Base-by-base conservation (phyloP, 2,888 invertebrate genomes). In the Cenopis cana region DNA sequence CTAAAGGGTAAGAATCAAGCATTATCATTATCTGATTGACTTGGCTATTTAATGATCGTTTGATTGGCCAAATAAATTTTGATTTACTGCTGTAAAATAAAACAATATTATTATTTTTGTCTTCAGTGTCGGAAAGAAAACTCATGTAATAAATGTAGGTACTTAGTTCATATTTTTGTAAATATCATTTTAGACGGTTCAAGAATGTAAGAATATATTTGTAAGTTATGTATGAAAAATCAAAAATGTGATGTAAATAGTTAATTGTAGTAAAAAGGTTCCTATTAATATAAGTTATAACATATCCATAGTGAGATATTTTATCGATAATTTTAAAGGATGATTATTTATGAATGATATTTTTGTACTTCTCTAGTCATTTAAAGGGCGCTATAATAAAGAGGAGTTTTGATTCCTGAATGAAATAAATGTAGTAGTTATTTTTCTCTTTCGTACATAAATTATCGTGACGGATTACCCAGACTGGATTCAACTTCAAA, bases 281-380 rank as follows among this genome's bases (percentile, higher is more conserved):
- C 46, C 38, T 68, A 74, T 72, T 74, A 69, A 60, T 66, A 74
- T 76, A 73, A 74, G 73, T 69, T 75, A 69, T 75, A 38, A 62
- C 57, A 55, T 64, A 69, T 64, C 24, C 24, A 75, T 79, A 64
- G 64, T 64, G 64, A 64, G 54, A 64, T 64, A 64, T 54, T 24
- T 54, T 64, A 64, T 54, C 11, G 10, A 54, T 20, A 38, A 73
- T 65, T 74, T 76, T 36, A 85, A 87, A 86, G 83, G 81, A 83
- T 86, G 79, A 89, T 89, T 89, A 89, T 89, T 89, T 90, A 89
- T 87, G 74, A 79, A 76, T 78, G 60, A 76, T 78, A 77, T 78
- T 74, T 81, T 82, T 83, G 78, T 84, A 88, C 85, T 90, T 89
- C 88, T 85, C 91, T 91, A 91, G 91, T 91, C 91, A 90, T 80